phyloP scores from a whole-genome alignment of 2,113 vertebrate species.

The Eurypyga helias region DNA sequence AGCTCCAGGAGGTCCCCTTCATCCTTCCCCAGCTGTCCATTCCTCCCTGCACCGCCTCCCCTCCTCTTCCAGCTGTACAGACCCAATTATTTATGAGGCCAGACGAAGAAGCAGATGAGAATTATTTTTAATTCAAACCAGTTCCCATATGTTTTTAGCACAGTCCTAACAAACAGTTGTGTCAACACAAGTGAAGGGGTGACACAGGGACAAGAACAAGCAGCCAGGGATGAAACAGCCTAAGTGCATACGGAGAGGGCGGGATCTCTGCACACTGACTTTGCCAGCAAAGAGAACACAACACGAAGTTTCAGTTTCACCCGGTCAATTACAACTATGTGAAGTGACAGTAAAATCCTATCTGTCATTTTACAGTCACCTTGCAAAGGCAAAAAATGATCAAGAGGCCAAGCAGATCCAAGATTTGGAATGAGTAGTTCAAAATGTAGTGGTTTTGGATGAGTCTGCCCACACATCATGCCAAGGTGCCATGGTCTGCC shows the following conservation, averaged over 20 bases:
- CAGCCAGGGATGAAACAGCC: background rate
- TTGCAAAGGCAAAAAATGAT: background rate
- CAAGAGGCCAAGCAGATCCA: background rate
- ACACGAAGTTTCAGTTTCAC: background rate
- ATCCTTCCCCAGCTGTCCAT: background rate
- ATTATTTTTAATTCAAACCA: constrained; percentile 51
- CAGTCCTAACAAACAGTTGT: background rate
- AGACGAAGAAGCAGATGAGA: constrained; percentile 35
- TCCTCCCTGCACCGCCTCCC: background rate
- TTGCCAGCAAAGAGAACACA: background rate
- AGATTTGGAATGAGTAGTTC: background rate
- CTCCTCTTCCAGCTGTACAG: constrained; percentile 11
- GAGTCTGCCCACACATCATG: background rate
- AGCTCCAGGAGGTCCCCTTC: background rate
- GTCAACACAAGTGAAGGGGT: constrained; percentile 19
- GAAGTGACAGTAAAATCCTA: background rate
- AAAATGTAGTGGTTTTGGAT: background rate
- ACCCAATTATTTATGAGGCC: background rate
- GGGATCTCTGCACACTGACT: background rate
- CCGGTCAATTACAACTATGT: background rate
- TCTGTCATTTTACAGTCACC: background rate
- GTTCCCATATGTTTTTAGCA: constrained; percentile 24
- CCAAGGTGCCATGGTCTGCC: background rate
- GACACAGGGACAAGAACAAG: constrained; percentile 1
- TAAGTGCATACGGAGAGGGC: background rate